Conservation (phyloP, 2,888 invertebrate species). For the Nomada ruficornis region DNA sequence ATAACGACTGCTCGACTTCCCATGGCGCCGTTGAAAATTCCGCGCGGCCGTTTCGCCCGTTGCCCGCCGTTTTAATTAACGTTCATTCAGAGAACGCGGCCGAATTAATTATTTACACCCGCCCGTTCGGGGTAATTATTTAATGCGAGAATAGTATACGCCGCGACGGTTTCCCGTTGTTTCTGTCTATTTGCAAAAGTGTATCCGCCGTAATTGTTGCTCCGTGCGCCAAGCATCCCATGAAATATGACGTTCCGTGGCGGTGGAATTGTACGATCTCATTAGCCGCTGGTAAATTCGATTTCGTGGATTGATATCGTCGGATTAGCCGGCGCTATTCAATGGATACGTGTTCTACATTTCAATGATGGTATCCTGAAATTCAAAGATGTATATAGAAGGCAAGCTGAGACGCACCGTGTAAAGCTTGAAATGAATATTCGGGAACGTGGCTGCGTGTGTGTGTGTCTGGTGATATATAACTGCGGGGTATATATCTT, state of each 20-base stretch:
- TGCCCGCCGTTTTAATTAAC: constrained; percentile 52
- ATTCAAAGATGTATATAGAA: too few relatives aligned
- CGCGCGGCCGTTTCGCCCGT: constrained; percentile 9
- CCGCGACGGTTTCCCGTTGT: not conserved
- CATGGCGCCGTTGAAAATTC: constrained; percentile 37
- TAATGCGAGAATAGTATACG: constrained; percentile 33
- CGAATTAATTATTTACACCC: constrained; percentile 52
- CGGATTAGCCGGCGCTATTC: not conserved
- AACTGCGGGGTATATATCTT: too few relatives aligned
- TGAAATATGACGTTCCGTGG: constrained; percentile 5
- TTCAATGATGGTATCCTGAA: not conserved
- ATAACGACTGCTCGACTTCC: constrained; percentile 38
- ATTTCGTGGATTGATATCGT: not conserved
- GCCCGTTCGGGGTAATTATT: constrained; percentile 40
- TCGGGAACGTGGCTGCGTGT: too few relatives aligned
- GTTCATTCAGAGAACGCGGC: constrained; percentile 46
- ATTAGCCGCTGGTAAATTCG: constrained; percentile 8
- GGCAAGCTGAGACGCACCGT: too few relatives aligned
- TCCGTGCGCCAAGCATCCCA: not conserved
- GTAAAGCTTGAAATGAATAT: too few relatives aligned
- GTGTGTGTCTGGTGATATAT: too few relatives aligned
- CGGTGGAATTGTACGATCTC: constrained; percentile 8
- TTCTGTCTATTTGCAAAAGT: constrained; percentile 30
- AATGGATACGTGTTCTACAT: not conserved
- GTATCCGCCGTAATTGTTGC: not conserved